Evolutionary conservation across 53 echinoderm and acorn worm species (phyloP).

Genomic region (Paelopatides confundens): DNA sequence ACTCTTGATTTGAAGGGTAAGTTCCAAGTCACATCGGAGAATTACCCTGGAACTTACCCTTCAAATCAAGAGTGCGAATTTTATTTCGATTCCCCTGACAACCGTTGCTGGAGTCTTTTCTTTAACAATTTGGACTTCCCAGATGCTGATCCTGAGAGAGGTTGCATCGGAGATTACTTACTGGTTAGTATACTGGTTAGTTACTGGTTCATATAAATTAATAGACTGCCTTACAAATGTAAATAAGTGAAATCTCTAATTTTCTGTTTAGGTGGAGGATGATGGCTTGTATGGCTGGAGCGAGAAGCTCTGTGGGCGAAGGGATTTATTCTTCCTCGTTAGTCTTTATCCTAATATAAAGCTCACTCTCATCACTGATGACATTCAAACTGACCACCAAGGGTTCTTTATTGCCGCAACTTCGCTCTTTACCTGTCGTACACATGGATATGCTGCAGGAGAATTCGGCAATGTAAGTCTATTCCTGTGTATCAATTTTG

Average conservation of each 20-base stretch:
- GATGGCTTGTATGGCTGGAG: slow-evolving; percentile 23
- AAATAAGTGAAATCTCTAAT: too few relatives aligned
- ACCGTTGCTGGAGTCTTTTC: neutral
- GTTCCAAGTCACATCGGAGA: neutral
- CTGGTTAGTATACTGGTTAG: too few relatives aligned
- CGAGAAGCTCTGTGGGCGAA: slow-evolving; percentile 4
- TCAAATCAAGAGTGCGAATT: slow-evolving; percentile 59
- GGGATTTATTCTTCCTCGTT: neutral
- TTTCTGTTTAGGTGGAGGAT: slow-evolving; percentile 50
- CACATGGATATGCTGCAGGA: slow-evolving; percentile 47
- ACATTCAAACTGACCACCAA: neutral
- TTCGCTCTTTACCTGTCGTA: slow-evolving; percentile 23
- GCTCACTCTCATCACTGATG: slow-evolving; percentile 40
- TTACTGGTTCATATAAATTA: too few relatives aligned
- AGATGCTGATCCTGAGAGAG: slow-evolving; percentile 33
- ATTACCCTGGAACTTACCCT: neutral
- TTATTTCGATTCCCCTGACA: neutral
- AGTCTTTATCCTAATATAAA: neutral
- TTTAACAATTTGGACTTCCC: neutral
- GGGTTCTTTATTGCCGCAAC: neutral
- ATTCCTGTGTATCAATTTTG: too few relatives aligned
- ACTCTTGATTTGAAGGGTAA: too few relatives aligned
- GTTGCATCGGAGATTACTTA: slow-evolving; percentile 46
- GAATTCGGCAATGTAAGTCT: slow-evolving; percentile 45
- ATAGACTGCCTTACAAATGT: too few relatives aligned